A percentile compares a stretch with the other conserved stretches of the same genome.
These are phyloP conservation scores for Anabas testudineus DNA, from an alignment of 2,797 vertebrate genomes.

Conservation along the genomic window DNA sequence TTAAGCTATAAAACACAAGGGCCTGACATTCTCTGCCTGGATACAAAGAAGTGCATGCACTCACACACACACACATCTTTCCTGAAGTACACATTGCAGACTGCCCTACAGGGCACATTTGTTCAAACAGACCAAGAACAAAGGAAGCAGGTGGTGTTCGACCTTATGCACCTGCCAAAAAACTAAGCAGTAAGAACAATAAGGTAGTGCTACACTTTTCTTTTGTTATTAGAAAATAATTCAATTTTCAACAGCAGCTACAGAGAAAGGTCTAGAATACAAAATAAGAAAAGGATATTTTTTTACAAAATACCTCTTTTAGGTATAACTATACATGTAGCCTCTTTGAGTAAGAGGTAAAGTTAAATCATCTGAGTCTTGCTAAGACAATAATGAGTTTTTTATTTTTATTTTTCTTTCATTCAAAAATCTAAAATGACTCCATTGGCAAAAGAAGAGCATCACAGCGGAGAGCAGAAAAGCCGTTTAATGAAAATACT, in stretches of 20 bases:
- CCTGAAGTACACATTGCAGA: slow-evolving; percentile 53
- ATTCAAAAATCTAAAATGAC: slow-evolving; percentile 38
- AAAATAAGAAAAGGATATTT: neutral
- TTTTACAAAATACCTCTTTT: slow-evolving; percentile 14
- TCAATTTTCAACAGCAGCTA: slow-evolving; percentile 1
- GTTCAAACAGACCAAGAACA: slow-evolving; percentile 78
- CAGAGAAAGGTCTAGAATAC: neutral
- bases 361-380: neutral
- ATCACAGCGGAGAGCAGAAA: slow-evolving; percentile 15
- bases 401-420: slow-evolving; percentile 27
- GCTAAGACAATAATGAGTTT: neutral
- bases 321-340: slow-evolving; percentile 1
- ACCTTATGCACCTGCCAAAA: slow-evolving; percentile 66
- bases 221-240: slow-evolving; percentile 4
- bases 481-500: slow-evolving; percentile 68
- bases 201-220: slow-evolving; percentile 15
- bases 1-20: slow-evolving; percentile 69
- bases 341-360: neutral
- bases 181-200: slow-evolving; percentile 49
- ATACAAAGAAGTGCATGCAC: slow-evolving; percentile 53
- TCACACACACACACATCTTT: slow-evolving; percentile 8
- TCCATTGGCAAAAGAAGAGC: slow-evolving; percentile 21
- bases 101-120: slow-evolving; percentile 59
- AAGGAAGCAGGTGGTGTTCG: slow-evolving; percentile 70
- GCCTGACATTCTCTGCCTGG: slow-evolving; percentile 61